Conservation (phyloP, 37 sponge, comb jelly and placozoan genomes). For the Chondrilla cf. caribensis region DNA sequence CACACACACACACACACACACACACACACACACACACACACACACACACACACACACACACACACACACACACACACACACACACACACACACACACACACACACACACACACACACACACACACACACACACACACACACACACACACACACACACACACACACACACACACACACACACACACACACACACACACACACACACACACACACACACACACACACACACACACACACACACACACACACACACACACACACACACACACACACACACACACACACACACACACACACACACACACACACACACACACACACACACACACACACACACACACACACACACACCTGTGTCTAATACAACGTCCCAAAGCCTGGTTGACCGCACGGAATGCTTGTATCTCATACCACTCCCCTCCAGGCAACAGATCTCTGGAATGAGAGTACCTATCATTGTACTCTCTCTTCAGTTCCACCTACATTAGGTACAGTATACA, state of each 20-base stretch:
- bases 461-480: constrained; percentile 89
- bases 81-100: neutral
- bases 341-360: constrained; percentile 58
- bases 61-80: constrained; percentile 24
- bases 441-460: constrained; percentile 70
- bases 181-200: neutral
- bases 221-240: constrained; percentile 13
- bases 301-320: neutral
- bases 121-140: constrained; percentile 15
- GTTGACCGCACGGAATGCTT: constrained; percentile 96
- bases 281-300: constrained; percentile 18
- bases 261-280: constrained; percentile 19
- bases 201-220: constrained; percentile 9
- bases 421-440: constrained; percentile 71
- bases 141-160: constrained; percentile 32
- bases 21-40: constrained; percentile 26
- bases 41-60: constrained; percentile 30
- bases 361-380: constrained; percentile 91
- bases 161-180: constrained; percentile 18
- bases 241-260: neutral
- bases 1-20: neutral
- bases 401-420: constrained; percentile 93
- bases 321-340: neutral
- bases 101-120: constrained; percentile 4
- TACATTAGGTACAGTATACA: neutral